Base-by-base conservation (phyloP, 2,888 invertebrate genomes). In the Yponomeuta plumbellus region DNA sequence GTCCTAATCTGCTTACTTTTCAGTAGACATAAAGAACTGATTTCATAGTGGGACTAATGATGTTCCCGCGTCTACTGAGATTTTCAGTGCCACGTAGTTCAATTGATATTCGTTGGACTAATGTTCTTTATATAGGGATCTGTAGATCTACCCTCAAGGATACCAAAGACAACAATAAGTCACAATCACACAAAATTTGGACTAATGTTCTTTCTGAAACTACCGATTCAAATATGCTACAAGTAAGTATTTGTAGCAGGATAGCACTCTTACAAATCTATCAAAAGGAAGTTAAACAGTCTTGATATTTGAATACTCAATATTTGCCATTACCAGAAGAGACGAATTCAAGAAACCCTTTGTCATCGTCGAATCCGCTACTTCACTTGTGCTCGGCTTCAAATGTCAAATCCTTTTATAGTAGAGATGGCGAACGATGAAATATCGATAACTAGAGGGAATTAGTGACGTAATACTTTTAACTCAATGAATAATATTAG, bases 341-440 rank as follows among this genome's bases (percentile, higher is more conserved):
- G 77, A 75, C 77, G 80, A 79, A 81, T 81, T 78, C 77, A 73
- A 71, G 76, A 77, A 73, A 78, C 78, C 83, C 85, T 88, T 89
- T 86, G 87, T 87, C 87, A 86, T 72, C 74, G 73, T 77, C 76
- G 83, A 84, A 91, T 90, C 88, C 88, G 82, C 83, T 85, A 81
- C 85, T 86, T 80, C 84, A 80, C 80, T 80, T 81, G 83, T 80
- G 75, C 78, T 80, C 79, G 76, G 76, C 76, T 78, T 88, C 86
- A 84, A 88, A 88, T 80, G 85, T 88, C 90, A 90, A 71, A 91
- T 90, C 91, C 90, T 89, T 91, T 91, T 89, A 90, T 75, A 77
- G 71, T 79, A 86, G 86, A 70, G 66, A 76, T 57, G 83, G 68
- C 68, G 68, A 66, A 65, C 0, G 71, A 68, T 52, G 17, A 52